Evolutionary conservation across 2,888 invertebrate genomes (phyloP).

Genomic region (Gnatocerus cornutus): DNA sequence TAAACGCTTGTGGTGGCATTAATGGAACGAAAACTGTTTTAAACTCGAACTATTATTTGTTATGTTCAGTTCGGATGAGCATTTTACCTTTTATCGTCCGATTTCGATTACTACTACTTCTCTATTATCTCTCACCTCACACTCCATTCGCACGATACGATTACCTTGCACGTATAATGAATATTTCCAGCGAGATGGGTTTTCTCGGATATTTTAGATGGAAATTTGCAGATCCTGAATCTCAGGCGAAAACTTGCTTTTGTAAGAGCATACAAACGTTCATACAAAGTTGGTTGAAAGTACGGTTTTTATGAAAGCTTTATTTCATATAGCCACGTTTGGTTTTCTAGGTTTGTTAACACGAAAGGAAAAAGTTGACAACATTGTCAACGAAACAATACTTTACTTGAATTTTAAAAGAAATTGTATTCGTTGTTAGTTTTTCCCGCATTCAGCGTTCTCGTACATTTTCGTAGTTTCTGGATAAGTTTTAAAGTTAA

Average conservation of each 20-base stretch:
- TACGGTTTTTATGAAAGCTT: slow-evolving; percentile 1
- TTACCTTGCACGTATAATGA: slow-evolving; percentile 30
- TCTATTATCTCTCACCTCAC: slow-evolving; percentile 33
- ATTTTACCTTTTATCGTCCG: slow-evolving; percentile 12
- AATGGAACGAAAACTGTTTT: slow-evolving; percentile 13
- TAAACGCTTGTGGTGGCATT: slow-evolving; percentile 2
- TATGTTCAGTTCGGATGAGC: background rate
- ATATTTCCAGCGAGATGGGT: slow-evolving; percentile 28
- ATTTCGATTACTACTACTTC: slow-evolving; percentile 32
- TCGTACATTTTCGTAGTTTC: too few relatives aligned
- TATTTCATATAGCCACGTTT: slow-evolving; percentile 2
- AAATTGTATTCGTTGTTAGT: too few relatives aligned
- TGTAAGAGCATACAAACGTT: background rate
- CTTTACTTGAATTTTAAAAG: too few relatives aligned
- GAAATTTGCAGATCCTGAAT: slow-evolving; percentile 27
- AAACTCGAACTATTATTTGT: background rate
- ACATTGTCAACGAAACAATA: background rate
- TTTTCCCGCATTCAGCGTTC: too few relatives aligned
- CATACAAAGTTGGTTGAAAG: slow-evolving; percentile 6
- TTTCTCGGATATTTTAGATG: slow-evolving; percentile 28
- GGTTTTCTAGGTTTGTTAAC: background rate
- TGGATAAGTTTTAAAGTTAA: too few relatives aligned
- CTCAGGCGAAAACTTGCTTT: slow-evolving; percentile 12
- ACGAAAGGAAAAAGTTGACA: background rate
- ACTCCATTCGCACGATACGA: slow-evolving; percentile 28